Evolutionary conservation across 2,113 vertebrate genomes (phyloP), one percentile per base, ranked within the genome.

Genomic region (Morone saxatilis): DNA sequence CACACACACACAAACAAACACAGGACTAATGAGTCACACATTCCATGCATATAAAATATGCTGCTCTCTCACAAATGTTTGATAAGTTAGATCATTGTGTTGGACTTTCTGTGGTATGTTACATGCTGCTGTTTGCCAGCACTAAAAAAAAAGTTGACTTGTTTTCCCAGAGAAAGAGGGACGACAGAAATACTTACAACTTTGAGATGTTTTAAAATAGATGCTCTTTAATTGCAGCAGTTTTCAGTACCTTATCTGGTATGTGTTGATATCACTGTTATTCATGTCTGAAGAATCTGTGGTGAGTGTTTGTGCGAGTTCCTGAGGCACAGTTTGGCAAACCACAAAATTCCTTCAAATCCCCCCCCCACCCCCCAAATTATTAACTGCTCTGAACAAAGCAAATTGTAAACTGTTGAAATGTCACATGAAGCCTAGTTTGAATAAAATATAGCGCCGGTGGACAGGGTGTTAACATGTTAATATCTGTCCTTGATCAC

Each of bases 21-120:
- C 47, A 78, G 1, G 61, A 48, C 25, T 65, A 74, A 85, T 87
- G 86, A 86, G 82, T 88, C 90, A 92, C 71, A 88, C 79, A 86
- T 84, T 84, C 81, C 84, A 71, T 41, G 62, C 76, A 88, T 76
- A 68, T 81, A 65, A 83, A 87, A 89, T 41, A 53, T 20, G 57
- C 70, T 71, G 69, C 62, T 82, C 74, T 73, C 68, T 77, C 43
- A 36, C 76, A 85, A 86, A 83, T 66, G 41, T 71, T 85, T 88
- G 63, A 89, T 88, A 87, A 71, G 77, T 57, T 68, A n/a, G 38
- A 51, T 80, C 87, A 65, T 45, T 60, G 62, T 25, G 16, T 71
- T 45, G 20, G 51, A 54, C 25, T 56, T 59, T 65, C 22, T 25
- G 14, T 25, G 31, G 66, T 59, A 71, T 81, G 76, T 56, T 36